Base-by-base conservation (phyloP, 2,888 invertebrate genomes). In the Gymnocheta viridis region DNA sequence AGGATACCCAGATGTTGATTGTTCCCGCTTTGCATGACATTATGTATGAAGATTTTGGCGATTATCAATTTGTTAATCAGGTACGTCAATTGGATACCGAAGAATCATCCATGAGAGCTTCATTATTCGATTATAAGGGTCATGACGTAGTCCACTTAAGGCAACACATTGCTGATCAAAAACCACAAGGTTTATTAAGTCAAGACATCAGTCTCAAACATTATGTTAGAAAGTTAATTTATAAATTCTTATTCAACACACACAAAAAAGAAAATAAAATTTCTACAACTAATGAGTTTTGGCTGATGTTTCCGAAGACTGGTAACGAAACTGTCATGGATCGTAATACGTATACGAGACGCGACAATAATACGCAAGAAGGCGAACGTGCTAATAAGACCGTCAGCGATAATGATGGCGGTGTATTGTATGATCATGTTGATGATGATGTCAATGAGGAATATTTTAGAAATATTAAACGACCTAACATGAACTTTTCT, bases 1-100 rank as follows among this genome's bases (percentile, higher is more conserved):
- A 82, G 5, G 90, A 90, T 49, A 89, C 89, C 2, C 87, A 87
- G 6, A 24, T 14, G 3, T 60, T 90, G 24, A 86, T 90, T 44
- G 76, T 90, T 32, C 90, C 90, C 3, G 89, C 88, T 32, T 73
- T 90, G 24, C 82, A 88, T 67, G 89, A 90, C 79, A 85, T 90
- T 17, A 81, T 90, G 35, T 89, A 90, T 0, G 87, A 88, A 27
- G 47, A 88, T 7, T 89, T 87, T 29, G 70, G 87, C 4, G 85
- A 89, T 17, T 84, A 87, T 58, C 56, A 86, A 47, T 62, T 87
- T 1, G 79, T 89, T 10, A 85, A 85, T 38, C 64, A 72, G 17
- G 29, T 82, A 4, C 74, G 44, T 4, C 70, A 74, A 3, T 44
- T 85, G 51, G 70, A 74, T 62, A 47, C 47, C 10, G 79, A 64